These are phyloP conservation scores for Caprella mutica DNA, from an alignment of 2,888 invertebrate species.

Conservation along the genomic window DNA sequence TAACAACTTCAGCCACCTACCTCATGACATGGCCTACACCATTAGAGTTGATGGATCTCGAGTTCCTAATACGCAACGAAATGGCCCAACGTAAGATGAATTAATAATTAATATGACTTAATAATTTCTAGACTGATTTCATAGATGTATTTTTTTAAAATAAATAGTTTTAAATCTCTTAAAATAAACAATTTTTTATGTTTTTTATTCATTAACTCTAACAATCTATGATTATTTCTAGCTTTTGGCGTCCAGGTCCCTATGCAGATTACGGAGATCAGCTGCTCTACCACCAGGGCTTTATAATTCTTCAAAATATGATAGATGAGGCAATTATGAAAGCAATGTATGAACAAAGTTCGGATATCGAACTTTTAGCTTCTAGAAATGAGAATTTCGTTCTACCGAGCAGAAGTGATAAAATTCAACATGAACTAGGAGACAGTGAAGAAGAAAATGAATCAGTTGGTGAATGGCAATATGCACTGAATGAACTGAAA, in stretches of 20 bases:
- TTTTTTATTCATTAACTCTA: no score
- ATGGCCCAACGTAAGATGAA: neutral
- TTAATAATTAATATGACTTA: no score
- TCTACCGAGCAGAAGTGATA: no score
- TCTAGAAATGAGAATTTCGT: neutral
- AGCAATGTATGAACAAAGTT: neutral
- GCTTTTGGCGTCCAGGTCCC: conserved; percentile 31
- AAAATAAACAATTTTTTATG: no score
- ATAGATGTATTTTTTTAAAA: no score
- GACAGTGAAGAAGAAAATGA: no score
- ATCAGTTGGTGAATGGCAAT: no score
- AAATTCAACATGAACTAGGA: no score
- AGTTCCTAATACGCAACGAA: neutral
- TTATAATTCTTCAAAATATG: conserved; percentile 26
- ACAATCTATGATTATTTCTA: no score
- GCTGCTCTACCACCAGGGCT: conserved; percentile 31
- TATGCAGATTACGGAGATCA: conserved; percentile 15
- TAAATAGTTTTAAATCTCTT: no score
- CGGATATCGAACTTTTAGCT: neutral
- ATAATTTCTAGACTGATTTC: no score
- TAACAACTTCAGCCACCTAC: neutral
- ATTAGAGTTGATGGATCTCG: conserved; percentile 11
- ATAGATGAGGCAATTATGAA: conserved; percentile 25
- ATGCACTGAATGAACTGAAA: no score
- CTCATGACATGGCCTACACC: conserved; percentile 9